Conservation (phyloP, 2,888 invertebrate genomes). For the Gnatocerus cornutus region DNA sequence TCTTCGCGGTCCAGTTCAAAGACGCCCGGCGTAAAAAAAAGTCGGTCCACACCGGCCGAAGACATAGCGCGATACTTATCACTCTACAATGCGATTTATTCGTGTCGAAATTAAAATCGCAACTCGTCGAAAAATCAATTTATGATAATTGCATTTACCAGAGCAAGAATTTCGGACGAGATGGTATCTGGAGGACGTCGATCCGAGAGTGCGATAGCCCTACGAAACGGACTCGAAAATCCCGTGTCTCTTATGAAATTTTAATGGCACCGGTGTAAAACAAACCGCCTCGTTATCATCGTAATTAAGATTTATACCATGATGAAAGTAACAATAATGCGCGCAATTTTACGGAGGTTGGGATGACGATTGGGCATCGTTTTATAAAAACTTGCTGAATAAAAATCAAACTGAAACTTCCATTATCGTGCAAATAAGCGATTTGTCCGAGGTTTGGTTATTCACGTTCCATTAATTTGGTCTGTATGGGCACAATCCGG, state of each 20-base stretch:
- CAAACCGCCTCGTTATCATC: conserved; percentile 52
- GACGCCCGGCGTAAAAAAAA: conserved; percentile 42
- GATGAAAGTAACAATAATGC: conserved; percentile 24
- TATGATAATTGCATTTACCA: conserved; percentile 65
- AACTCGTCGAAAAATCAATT: conserved; percentile 66
- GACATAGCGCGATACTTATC: conserved; percentile 57
- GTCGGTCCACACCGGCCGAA: conserved; percentile 38
- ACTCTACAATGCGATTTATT: conserved; percentile 61
- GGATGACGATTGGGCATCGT: too few species aligned
- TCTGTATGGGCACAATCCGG: conserved; percentile 24
- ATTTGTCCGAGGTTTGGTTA: conserved; percentile 21
- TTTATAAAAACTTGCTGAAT: not conserved
- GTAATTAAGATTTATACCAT: conserved; percentile 58
- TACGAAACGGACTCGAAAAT: conserved; percentile 48
- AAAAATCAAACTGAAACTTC: not conserved
- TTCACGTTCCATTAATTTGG: conserved; percentile 32
- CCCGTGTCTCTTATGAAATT: conserved; percentile 53
- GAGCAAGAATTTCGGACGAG: conserved; percentile 57
- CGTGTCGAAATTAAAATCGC: conserved; percentile 65
- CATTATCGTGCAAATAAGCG: conserved; percentile 30
- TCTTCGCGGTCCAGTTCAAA: conserved; percentile 37
- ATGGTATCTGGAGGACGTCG: conserved; percentile 58
- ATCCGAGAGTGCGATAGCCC: conserved; percentile 55
- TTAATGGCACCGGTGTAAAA: conserved; percentile 55
- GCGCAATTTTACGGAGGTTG: too few species aligned